Conservation (phyloP, 2,888 invertebrate species). For the Aromia moschata region DNA sequence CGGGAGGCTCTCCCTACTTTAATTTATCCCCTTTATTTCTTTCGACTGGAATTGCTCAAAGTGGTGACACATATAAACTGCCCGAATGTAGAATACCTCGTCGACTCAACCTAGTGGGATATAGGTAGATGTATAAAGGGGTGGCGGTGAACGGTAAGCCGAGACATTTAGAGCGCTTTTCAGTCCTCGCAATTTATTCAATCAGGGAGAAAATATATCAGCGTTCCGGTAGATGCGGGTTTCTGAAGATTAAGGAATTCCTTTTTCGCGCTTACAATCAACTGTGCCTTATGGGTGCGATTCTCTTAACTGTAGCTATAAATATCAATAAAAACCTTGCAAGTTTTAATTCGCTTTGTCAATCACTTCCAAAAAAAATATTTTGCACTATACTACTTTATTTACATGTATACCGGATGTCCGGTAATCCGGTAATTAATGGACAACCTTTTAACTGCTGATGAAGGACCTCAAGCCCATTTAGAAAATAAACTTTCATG, state of each 20-base stretch:
- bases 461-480: no score
- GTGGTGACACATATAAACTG: conserved; percentile 54
- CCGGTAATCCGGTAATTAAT: no score
- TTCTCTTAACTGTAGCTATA: no score
- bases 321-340: no score
- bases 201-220: conserved; percentile 2
- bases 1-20: conserved; percentile 50
- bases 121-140: conserved; percentile 11
- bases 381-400: no score
- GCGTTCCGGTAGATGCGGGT: background rate
- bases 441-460: no score
- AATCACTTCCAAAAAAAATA: no score
- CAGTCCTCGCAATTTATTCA: conserved; percentile 17
- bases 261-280: no score
- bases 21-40: conserved; percentile 55
- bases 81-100: conserved; percentile 27
- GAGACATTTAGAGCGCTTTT: conserved; percentile 8
- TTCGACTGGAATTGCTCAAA: conserved; percentile 50
- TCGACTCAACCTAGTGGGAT: conserved; percentile 23
- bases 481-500: no score
- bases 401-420: no score
- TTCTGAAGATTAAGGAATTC: background rate
- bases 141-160: conserved; percentile 8
- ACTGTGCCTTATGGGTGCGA: no score
- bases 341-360: no score